Evolutionary conservation across 53 echinoderm and acorn worm genomes (phyloP), one percentile per base, ranked within the genome.

Genomic region (Holothuria scabra): DNA sequence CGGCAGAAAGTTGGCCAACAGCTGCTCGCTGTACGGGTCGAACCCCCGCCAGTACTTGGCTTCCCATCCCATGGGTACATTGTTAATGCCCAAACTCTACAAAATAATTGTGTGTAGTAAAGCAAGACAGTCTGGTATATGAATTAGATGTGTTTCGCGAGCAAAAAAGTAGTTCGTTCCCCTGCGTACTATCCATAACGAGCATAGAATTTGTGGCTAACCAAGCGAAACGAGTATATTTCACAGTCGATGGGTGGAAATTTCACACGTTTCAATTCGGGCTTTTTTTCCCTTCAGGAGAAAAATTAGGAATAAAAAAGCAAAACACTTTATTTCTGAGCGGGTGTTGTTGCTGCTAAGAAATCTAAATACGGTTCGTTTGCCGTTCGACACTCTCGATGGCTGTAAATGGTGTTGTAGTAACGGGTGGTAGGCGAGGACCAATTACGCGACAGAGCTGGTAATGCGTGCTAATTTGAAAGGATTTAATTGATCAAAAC

Each of bases 41-140:
- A 37, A 67, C 67, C 37, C 21, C 67, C 37, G 37, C 30, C 67
- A 67, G 67, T 35, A 34, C 37, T 34, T 67, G 67, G 67, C 72
- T 44, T 72, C 16, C 48, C 19, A 44, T 72, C 72, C 72, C 72
- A 26, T 12, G 48, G 72, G 72, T 25, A 25, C 19, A 33, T 72
- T 44, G 72, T 38, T 72, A 72, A 24, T 72, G 72, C 72, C 72
- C 72, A 44, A 72, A 72, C 46, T 48, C 72, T 72, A 72, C 72
- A 72, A 44, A 72, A 72, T 72, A 72, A 72, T 72, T 72, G 72
- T 72, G 72, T 72, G 72, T 72, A 72, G 44, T 44, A 44, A 72
- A 72, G 32, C 72, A 48, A 46, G 72, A 48, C 72, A 26, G 33
- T 72, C 72, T 72, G 72, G 24, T 72, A 46, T 72, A 72, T 72